Conservation (phyloP, 2,113 vertebrate genomes). For the Gymnocephalus cernua region DNA sequence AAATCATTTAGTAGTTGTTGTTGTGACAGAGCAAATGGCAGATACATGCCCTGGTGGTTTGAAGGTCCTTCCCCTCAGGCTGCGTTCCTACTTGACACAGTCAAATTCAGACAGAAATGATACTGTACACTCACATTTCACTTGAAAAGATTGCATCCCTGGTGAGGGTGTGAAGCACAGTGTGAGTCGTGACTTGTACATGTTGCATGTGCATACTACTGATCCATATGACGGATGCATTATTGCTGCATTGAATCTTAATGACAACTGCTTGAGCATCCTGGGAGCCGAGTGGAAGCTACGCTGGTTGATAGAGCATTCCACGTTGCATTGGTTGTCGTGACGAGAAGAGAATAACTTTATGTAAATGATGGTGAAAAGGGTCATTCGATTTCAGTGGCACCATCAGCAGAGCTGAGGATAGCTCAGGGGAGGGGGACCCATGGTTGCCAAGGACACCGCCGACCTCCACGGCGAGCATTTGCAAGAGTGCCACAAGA, state of each 20-base stretch:
- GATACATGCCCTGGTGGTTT: slow-evolving; percentile 1
- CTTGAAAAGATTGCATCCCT: not conserved
- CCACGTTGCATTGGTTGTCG: not conserved
- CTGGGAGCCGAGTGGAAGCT: not conserved
- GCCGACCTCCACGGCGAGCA: slow-evolving; percentile 41
- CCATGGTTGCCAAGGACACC: slow-evolving; percentile 75
- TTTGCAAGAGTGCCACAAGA: slow-evolving; percentile 33
- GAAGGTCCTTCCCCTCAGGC: slow-evolving; percentile 6
- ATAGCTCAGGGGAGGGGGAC: not conserved
- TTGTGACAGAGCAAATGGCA: slow-evolving; percentile 10
- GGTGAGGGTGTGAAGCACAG: not conserved
- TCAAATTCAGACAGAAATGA: slow-evolving; percentile 1
- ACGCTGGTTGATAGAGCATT: not conserved
- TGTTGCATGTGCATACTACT: not conserved
- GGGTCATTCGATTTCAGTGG: slow-evolving; percentile 60
- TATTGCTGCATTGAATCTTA: not conserved
- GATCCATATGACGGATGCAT: not conserved
- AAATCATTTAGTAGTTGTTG: slow-evolving; percentile 28
- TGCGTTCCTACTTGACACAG: slow-evolving; percentile 2
- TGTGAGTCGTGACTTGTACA: not conserved
- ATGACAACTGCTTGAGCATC: not conserved
- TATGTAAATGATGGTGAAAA: slow-evolving; percentile 64
- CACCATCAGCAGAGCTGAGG: slow-evolving; percentile 54
- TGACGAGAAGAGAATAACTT: slow-evolving; percentile 40
- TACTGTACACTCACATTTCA: not conserved